Evolutionary conservation across 2,888 invertebrate genomes (phyloP), one percentile per base, ranked within the genome.

Genomic region (Acrobasis consociella): DNA sequence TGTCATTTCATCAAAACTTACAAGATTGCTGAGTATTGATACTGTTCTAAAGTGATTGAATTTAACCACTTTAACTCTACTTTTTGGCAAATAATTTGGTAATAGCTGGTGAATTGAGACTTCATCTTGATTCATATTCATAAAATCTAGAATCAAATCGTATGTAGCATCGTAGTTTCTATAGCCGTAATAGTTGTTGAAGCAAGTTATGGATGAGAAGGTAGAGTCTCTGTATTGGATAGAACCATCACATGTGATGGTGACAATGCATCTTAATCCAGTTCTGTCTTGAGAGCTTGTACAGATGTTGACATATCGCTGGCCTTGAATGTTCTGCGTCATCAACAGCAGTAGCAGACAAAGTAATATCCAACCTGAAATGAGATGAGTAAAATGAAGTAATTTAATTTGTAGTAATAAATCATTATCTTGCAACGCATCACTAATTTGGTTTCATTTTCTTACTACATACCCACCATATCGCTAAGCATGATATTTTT

Each of bases 161-260:
- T 39, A 55, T 5, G 38, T 0, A 17, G 16, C 55, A 16, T 55
- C 55, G 16, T 55, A 55, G 39, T 16, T 39, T 55, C 55, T 15
- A 15, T 55, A 55, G 15, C 55, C 39, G 11, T 55, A 55, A 39
- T 55, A 39, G 11, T 55, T 39, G 39, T 16, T 16, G 5, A 55
- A 39, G 16, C 55, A 55, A 10, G 0, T 55, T 16, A 55, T 39
- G 9, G 9, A 15, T 39, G 55, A 39, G n/a, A 55, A 55, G 9
- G 55, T 39, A 11, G 16, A 15, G 10, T 55, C 55, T 15, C 16
- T 16, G 39, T 55, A 55, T 15, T 16, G 13, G 1, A 55, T 55
- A 5, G 9, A 49, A 46, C 49, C n/a, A 37, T 58, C 15, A 58
- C 58, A 58, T 8, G 37, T 8, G 9, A 55, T 55, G 0, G 16